Percentiles rank a stretch among this genome's conserved stretches.
phyloP scores from a whole-genome alignment of 2,113 vertebrate genomes.

The Scomber colias region DNA sequence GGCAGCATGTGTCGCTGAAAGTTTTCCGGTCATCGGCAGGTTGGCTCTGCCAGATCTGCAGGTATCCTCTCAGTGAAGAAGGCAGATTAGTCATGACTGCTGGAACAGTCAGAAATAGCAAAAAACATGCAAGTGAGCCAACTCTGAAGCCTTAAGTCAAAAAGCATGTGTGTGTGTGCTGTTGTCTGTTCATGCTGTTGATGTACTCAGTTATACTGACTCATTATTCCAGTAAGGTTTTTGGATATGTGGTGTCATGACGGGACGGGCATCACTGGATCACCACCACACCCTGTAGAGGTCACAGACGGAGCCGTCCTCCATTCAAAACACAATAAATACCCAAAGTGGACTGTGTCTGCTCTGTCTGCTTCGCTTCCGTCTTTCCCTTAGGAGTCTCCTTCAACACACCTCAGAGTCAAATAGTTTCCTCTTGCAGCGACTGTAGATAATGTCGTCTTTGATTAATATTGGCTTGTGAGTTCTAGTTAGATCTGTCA shows the following conservation, averaged over 20 bases:
- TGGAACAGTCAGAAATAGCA: constrained; percentile 26
- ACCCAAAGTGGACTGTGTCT: neutral
- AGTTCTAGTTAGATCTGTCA: neutral
- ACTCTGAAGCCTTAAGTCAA: constrained; percentile 22
- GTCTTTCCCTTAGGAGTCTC: neutral
- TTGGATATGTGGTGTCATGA: constrained; percentile 15
- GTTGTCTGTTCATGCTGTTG: constrained; percentile 40
- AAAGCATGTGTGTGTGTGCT: constrained; percentile 37
- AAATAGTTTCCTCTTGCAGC: constrained; percentile 14
- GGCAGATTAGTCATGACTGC: constrained; percentile 12
- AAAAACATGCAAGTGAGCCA: neutral
- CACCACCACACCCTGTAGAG: constrained; percentile 29
- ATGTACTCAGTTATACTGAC: constrained; percentile 52
- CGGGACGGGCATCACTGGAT: constrained; percentile 25
- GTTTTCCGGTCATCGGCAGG: constrained; percentile 42
- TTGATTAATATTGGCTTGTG: constrained; percentile 6
- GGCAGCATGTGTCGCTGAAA: constrained; percentile 26
- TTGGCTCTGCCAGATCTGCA: constrained; percentile 45
- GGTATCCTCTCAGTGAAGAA: constrained; percentile 35
- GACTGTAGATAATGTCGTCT: neutral
- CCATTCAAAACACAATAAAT: constrained; percentile 32
- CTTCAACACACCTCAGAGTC: neutral
- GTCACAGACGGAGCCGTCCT: constrained; percentile 45
- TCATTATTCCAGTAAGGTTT: constrained; percentile 75
- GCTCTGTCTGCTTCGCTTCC: constrained; percentile 19